Evolutionary conservation across 2,113 vertebrate genomes (phyloP), one percentile per base, ranked within the genome.

Genomic region (Pongo abelii): DNA sequence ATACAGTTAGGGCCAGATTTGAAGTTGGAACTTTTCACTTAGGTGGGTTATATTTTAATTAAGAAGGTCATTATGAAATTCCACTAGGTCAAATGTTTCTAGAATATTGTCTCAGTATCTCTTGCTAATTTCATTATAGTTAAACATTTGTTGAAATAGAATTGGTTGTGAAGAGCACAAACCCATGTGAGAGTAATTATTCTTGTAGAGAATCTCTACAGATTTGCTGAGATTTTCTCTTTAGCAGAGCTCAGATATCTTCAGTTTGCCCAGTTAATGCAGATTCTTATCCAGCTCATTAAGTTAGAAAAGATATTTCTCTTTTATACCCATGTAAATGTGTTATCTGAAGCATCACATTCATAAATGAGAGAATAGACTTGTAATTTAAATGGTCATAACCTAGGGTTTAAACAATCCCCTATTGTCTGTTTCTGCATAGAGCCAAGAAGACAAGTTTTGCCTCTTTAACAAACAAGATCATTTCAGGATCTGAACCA

Each of bases 341-440:
- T 81, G 69, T 96, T 90, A 92, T 81, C 75, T 74, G 0, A 2
- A 38, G 11, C 64, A 88, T 90, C 57, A 48, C 61, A 16, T 61
- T 94, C 85, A 18, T 91, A 92, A 95, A 64, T 87, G 61, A 98
- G 84, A 95, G 84, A 81, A 72, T 43, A 89, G 59, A 96, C 64
- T 83, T 50, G 12, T 84, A 18, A 92, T 72, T 84, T 84, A 89
- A 43, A 96, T 52, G 75, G 57, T 84, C 77, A 87, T 86, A 52
- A 93, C 70, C 59, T 92, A 17, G 61, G 8, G 23, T 83, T 75
- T n/a, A 74, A 97, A 96, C 89, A 96, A 92, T 96, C 32, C 40
- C 6, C 0, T 86, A 91, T 94, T 93, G 92, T 92, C 92, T 92
- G 50, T 92, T 84, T 97, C 85, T 91, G 55, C 84, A n/a, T 2